Conservation (phyloP, 2,888 invertebrate genomes). For the Megalurothrips usitatus region DNA sequence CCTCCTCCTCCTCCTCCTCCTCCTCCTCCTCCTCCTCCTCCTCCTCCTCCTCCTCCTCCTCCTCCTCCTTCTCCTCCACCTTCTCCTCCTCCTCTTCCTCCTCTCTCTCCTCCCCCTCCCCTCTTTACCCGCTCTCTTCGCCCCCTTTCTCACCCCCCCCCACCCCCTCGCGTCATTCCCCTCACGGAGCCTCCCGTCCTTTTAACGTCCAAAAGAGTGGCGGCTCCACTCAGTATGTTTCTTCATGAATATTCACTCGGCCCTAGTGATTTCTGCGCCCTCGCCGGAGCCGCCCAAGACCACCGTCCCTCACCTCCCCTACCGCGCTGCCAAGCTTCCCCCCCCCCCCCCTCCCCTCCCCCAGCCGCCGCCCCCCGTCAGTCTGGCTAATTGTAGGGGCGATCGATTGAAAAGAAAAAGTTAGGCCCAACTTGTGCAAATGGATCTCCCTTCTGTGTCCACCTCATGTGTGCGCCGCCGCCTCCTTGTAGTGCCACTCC, state of each 20-base stretch:
- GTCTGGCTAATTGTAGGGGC: not conserved
- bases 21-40: not conserved
- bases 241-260: conserved; percentile 23
- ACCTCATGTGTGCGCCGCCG: not conserved
- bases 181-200: not conserved
- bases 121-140: not conserved
- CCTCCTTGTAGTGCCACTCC: not conserved
- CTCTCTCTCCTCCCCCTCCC: not conserved
- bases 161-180: not conserved
- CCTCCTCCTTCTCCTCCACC: not conserved
- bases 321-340: not conserved
- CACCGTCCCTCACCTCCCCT: not conserved
- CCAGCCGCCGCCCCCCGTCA: not conserved
- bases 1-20: not conserved
- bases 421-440: not conserved
- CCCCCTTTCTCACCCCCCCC: not conserved
- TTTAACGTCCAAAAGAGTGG: not conserved
- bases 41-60: not conserved
- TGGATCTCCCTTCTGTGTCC: not conserved
- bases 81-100: not conserved
- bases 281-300: no score
- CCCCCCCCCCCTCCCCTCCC: not conserved
- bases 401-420: conserved; percentile 1
- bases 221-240: conserved; percentile 12
- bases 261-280: not conserved